Conservation (phyloP, 1,140 invertebrate genomes). For the Chrysopa pallens region DNA sequence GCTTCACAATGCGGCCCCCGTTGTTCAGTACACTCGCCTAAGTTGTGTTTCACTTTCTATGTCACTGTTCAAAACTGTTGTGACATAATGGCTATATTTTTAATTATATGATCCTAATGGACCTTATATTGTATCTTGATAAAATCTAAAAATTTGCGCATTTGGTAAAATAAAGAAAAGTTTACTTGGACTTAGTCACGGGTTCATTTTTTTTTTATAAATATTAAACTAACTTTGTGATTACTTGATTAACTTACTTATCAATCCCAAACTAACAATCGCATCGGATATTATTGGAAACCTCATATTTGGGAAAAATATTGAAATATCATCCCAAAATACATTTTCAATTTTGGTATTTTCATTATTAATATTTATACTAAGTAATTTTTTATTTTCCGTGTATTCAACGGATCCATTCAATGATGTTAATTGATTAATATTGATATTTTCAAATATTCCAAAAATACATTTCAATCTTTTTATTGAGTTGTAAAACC, state of each 20-base stretch:
- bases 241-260: background rate
- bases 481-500: conserved; percentile 14
- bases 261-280: background rate
- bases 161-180: too few relatives aligned
- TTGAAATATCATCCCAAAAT: background rate
- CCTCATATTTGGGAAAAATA: background rate
- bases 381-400: conserved; percentile 7
- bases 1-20: too few relatives aligned
- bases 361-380: conserved; percentile 11
- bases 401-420: conserved; percentile 9
- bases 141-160: too few relatives aligned
- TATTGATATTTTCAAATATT: conserved; percentile 10
- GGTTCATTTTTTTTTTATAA: too few relatives aligned
- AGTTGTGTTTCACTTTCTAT: too few relatives aligned
- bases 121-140: too few relatives aligned
- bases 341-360: conserved; percentile 1
- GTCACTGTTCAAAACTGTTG: too few relatives aligned
- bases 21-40: too few relatives aligned
- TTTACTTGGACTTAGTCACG: too few relatives aligned
- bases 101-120: too few relatives aligned
- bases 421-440: conserved; percentile 10
- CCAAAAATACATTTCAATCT: conserved; percentile 3
- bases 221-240: too few relatives aligned
- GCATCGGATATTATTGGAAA: background rate
- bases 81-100: too few relatives aligned